These are phyloP conservation scores for Potamilus streckersoni DNA, from an alignment of 1,140 invertebrate species.

Conservation along the genomic window DNA sequence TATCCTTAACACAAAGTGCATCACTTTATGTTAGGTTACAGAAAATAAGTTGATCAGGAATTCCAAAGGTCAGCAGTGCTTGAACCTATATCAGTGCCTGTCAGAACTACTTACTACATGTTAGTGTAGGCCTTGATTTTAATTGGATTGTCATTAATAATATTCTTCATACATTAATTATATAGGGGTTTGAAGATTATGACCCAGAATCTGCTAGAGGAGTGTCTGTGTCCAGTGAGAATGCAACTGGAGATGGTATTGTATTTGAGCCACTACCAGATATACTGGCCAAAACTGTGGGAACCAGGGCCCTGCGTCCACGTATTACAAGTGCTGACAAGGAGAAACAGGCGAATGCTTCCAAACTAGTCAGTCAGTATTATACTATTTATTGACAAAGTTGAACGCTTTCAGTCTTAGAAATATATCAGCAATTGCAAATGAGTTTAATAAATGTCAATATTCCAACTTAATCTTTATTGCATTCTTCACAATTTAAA, in stretches of 20 bases:
- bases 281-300: constrained; percentile 47
- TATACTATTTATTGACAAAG: neutral
- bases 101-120: no score
- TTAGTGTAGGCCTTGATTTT: no score
- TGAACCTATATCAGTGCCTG: no score
- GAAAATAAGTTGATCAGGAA: no score
- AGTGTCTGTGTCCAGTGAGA: constrained; percentile 24
- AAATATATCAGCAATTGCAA: neutral
- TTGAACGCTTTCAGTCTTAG: neutral
- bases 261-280: constrained; percentile 62
- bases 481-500: no score
- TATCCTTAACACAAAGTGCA: no score
- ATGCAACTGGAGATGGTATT: constrained; percentile 21
- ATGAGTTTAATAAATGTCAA: neutral
- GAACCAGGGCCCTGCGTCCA: constrained; percentile 47
- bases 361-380: constrained; percentile 44
- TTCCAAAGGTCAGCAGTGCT: no score
- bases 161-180: no score
- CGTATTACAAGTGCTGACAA: constrained; percentile 46
- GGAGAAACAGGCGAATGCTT: constrained; percentile 39
- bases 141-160: no score
- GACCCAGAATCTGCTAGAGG: constrained; percentile 9
- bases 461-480: neutral
- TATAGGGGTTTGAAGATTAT: constrained; percentile 8
- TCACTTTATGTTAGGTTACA: no score